phyloP scores from a whole-genome alignment of 1,140 invertebrate genomes.

The Pollicipes pollicipes region DNA sequence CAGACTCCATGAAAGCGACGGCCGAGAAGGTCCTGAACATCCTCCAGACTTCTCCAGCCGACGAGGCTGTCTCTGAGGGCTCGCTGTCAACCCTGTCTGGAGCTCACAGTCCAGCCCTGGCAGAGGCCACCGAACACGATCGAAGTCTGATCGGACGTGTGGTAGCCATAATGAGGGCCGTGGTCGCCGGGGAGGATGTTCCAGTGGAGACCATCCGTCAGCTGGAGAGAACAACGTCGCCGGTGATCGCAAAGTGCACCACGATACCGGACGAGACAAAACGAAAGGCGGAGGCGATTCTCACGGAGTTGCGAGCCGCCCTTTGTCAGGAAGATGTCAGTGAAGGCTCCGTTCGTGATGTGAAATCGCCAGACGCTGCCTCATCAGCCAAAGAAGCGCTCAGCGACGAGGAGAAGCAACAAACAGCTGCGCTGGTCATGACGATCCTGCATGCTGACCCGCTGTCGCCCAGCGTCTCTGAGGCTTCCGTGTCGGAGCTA shows the following conservation, averaged over 20 bases:
- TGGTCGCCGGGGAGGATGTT: background rate
- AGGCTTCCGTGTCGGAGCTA: background rate
- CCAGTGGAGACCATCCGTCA: background rate
- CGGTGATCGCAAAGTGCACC: background rate
- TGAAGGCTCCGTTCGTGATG: background rate
- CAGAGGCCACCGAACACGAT: background rate
- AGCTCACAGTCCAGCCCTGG: too few species aligned
- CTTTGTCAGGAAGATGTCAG: background rate
- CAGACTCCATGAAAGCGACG: background rate
- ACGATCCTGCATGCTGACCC: background rate
- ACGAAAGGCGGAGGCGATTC: background rate
- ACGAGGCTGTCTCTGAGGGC: background rate
- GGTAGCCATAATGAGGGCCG: background rate
- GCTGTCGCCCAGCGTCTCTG: background rate
- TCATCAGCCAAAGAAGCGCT: background rate
- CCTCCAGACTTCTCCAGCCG: background rate
- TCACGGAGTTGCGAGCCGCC: background rate
- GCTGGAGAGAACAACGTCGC: background rate
- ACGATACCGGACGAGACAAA: background rate
- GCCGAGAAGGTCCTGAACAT: background rate
- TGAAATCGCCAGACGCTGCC: background rate
- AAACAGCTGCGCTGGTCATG: background rate
- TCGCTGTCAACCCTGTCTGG: background rate
- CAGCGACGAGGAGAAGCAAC: background rate
- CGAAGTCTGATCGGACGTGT: background rate